Conservation (phyloP, 2,888 invertebrate species). For the Sinhomidia bicolor region DNA sequence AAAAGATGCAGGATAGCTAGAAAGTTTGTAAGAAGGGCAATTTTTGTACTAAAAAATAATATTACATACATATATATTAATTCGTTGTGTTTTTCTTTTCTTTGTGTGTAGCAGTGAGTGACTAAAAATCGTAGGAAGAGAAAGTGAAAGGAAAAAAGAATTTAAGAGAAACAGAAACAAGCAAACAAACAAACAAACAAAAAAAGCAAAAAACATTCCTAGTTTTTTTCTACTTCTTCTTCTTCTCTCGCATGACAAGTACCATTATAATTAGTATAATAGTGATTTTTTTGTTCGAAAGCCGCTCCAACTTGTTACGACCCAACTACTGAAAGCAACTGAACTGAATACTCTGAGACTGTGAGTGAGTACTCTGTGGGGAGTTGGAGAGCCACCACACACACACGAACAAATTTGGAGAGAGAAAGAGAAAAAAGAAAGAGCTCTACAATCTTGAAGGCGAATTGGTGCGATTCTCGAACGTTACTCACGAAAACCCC, state of each 20-base stretch:
- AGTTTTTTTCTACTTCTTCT: neutral
- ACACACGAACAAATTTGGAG: conserved; percentile 46
- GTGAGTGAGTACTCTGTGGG: conserved; percentile 47
- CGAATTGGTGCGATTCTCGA: conserved; percentile 49
- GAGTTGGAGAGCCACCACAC: conserved; percentile 49
- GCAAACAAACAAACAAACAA: neutral
- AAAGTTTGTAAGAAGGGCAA: neutral
- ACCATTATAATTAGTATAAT: conserved; percentile 48
- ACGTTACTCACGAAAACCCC: conserved; percentile 49
- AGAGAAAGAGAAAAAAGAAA: conserved; percentile 41
- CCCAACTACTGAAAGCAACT: conserved; percentile 47
- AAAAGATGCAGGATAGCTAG: neutral
- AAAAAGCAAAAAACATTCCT: neutral
- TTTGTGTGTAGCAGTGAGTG: conserved; percentile 40
- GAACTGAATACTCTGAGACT: conserved; percentile 46
- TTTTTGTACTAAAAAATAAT: neutral
- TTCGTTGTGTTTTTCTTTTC: conserved; percentile 20
- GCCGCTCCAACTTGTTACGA: conserved; percentile 48
- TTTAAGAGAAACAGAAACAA: neutral
- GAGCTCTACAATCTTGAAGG: conserved; percentile 34
- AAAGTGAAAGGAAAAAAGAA: conserved; percentile 20
- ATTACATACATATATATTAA: conserved; percentile 8
- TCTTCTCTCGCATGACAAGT: conserved; percentile 44
- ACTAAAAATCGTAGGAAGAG: conserved; percentile 29
- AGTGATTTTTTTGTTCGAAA: conserved; percentile 55